Evolutionary conservation across 1,140 invertebrate species (phyloP).

Genomic region (Calephelis nemesis): DNA sequence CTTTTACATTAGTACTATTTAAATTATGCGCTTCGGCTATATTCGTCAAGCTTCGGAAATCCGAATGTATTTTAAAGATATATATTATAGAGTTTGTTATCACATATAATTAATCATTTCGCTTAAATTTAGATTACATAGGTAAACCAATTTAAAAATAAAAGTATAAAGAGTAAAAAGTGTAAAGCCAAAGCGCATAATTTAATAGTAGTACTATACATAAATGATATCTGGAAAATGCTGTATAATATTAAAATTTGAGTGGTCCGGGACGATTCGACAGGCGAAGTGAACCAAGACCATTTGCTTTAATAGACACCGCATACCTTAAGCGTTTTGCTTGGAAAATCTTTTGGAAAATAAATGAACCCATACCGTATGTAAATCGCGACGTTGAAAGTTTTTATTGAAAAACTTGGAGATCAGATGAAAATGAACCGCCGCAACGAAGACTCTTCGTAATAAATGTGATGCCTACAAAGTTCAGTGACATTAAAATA

Average conservation of each 20-base stretch:
- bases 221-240: slow-evolving; percentile 31
- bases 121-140: too few species aligned
- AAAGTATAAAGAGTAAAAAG: too few species aligned
- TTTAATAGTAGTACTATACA: neutral
- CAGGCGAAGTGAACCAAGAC: slow-evolving; percentile 26
- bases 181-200: too few species aligned
- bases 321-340: slow-evolving; percentile 57
- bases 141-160: too few species aligned
- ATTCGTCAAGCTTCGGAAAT: too few species aligned
- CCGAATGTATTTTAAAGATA: too few species aligned
- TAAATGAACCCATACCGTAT: slow-evolving; percentile 73
- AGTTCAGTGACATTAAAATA: too few species aligned
- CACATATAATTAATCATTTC: too few species aligned
- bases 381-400: slow-evolving; percentile 73
- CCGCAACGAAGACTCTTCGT: slow-evolving; percentile 41
- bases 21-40: too few species aligned
- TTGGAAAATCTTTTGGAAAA: slow-evolving; percentile 64
- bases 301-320: slow-evolving; percentile 55
- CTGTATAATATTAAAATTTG: slow-evolving; percentile 50
- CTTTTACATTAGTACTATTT: too few species aligned
- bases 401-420: slow-evolving; percentile 79
- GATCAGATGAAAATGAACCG: slow-evolving; percentile 67
- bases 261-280: slow-evolving; percentile 33
- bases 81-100: too few species aligned
- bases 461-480: too few species aligned